Percentiles rank a stretch among this genome's conserved stretches.
Evolutionary conservation across 2,888 invertebrate species (phyloP).

Genomic region (Acleris holmiana): DNA sequence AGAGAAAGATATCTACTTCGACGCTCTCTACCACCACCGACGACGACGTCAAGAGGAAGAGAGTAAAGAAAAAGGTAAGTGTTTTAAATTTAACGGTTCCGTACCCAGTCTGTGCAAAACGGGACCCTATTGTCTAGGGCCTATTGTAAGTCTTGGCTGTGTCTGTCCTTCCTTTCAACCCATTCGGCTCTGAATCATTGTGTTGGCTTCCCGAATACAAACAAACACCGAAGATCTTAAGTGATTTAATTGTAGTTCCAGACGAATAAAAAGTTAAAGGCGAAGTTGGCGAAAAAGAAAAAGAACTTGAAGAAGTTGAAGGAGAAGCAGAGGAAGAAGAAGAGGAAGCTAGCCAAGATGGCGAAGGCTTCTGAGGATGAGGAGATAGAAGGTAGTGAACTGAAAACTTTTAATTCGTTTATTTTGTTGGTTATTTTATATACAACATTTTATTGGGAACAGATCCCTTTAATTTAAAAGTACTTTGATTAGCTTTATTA

Average conservation of each 20-base stretch:
- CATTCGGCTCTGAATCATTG: too few species aligned
- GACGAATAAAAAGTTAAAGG: slow-evolving; percentile 66
- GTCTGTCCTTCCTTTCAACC: too few species aligned
- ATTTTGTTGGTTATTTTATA: too few species aligned
- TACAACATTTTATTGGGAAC: too few species aligned
- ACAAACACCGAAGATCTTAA: neutral
- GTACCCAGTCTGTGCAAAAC: too few species aligned
- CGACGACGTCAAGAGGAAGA: slow-evolving; percentile 58
- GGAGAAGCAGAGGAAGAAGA: slow-evolving; percentile 43
- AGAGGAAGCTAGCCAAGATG: slow-evolving; percentile 27
- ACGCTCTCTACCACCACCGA: slow-evolving; percentile 54
- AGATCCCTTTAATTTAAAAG: too few species aligned
- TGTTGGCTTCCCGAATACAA: too few species aligned
- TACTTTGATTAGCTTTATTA: too few species aligned
- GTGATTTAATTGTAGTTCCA: slow-evolving; percentile 40
- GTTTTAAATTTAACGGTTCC: too few species aligned
- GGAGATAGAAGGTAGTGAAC: slow-evolving; percentile 16
- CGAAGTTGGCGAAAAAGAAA: slow-evolving; percentile 49
- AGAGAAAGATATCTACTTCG: slow-evolving; percentile 62
- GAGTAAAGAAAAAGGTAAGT: slow-evolving; percentile 62
- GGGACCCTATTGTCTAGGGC: too few species aligned
- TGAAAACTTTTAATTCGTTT: neutral
- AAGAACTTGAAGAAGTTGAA: slow-evolving; percentile 50
- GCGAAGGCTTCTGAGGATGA: slow-evolving; percentile 33
- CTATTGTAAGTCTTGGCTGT: too few species aligned